Conservation (phyloP, 1,140 invertebrate genomes). For the Neuroterus valhalla region DNA sequence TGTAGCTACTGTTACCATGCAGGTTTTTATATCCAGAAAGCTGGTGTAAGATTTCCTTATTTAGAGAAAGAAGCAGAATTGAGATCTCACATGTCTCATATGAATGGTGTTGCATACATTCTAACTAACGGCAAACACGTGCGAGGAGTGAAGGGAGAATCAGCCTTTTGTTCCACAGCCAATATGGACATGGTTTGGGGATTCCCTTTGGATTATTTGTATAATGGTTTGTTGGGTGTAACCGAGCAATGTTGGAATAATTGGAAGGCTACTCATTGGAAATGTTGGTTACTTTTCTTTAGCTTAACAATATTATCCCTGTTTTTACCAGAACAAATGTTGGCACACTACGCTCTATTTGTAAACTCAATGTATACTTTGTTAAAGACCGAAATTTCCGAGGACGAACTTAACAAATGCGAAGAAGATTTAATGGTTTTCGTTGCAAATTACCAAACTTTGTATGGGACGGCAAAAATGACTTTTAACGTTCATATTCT, state of each 20-base stretch:
- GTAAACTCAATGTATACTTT: neutral
- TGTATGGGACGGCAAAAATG: too few species aligned
- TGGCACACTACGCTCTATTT: neutral
- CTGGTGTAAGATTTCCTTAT: constrained; percentile 23
- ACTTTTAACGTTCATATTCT: too few species aligned
- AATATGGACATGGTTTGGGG: neutral
- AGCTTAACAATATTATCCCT: neutral
- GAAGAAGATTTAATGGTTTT: neutral
- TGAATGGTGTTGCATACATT: constrained; percentile 8
- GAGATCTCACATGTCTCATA: constrained; percentile 14
- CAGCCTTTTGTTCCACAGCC: neutral
- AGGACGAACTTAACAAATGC: neutral
- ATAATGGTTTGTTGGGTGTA: neutral
- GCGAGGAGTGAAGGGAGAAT: constrained; percentile 22
- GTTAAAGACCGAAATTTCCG: neutral
- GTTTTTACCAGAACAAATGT: neutral
- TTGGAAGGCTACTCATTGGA: neutral
- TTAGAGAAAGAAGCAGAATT: constrained; percentile 7
- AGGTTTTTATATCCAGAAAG: neutral
- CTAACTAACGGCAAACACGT: neutral
- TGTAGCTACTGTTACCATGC: constrained; percentile 35
- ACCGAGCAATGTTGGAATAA: neutral
- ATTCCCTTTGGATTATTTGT: neutral
- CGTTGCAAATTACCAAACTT: neutral
- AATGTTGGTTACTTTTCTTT: neutral